A percentile compares a stretch with the other conserved stretches of the same genome.
Evolutionary conservation across 1,140 invertebrate species (phyloP).

Genomic region (Scaptodrosophila lebanonensis): DNA sequence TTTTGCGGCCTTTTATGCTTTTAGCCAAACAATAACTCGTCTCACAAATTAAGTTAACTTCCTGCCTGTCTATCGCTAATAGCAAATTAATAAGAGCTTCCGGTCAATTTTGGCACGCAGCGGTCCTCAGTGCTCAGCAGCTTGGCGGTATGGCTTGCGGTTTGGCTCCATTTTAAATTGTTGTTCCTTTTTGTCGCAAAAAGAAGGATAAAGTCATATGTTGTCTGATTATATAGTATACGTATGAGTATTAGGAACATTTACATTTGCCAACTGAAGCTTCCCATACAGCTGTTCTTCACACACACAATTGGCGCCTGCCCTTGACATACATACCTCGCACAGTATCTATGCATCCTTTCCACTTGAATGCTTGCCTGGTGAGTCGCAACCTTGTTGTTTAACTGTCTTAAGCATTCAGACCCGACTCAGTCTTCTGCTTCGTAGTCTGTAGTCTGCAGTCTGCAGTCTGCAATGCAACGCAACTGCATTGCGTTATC

Average conservation of each 20-base stretch:
- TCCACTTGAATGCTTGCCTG: constrained; percentile 47
- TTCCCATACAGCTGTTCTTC: not conserved
- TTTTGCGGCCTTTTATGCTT: constrained; percentile 1
- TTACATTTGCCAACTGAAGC: constrained; percentile 38
- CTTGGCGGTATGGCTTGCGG: constrained; percentile 42
- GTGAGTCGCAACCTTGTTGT: too few species aligned
- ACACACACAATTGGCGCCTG: constrained; percentile 42
- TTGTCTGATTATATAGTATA: too few species aligned
- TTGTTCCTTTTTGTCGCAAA: constrained; percentile 18
- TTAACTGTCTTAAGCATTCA: constrained; percentile 28
- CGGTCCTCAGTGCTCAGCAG: too few species aligned
- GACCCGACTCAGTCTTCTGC: too few species aligned
- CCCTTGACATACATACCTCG: constrained; percentile 62
- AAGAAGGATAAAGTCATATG: too few species aligned
- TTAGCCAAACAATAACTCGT: constrained; percentile 43
- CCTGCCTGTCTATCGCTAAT: constrained; percentile 75
- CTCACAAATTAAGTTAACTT: constrained; percentile 76
- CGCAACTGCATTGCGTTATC: constrained; percentile 57
- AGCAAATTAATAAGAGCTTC: constrained; percentile 76
- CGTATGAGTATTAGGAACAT: too few species aligned
- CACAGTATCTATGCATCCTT: constrained; percentile 24
- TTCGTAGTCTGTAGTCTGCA: too few species aligned
- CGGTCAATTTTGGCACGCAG: constrained; percentile 48
- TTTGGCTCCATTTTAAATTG: constrained; percentile 31
- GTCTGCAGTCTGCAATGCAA: too few species aligned